Evolutionary conservation across 2,113 vertebrate species (phyloP).

Genomic region (Ammodytes marinus): DNA sequence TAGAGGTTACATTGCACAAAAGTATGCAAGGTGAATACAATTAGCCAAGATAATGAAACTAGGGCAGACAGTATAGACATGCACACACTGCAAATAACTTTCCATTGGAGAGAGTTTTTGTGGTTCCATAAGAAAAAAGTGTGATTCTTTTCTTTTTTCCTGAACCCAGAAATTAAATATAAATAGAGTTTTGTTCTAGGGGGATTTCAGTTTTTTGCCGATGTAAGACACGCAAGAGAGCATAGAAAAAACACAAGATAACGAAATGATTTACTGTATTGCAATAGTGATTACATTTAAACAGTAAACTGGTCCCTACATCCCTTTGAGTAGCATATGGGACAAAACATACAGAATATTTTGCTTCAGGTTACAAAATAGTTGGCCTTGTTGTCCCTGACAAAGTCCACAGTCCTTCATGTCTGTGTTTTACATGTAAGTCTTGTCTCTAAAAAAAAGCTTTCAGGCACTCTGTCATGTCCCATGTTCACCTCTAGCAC

Average conservation of each 20-base stretch:
- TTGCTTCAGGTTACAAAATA: background rate
- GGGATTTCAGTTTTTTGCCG: conserved; percentile 21
- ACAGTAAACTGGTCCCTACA: background rate
- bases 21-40: conserved; percentile 11
- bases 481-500: conserved; percentile 50
- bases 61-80: conserved; percentile 8
- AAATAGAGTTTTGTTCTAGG: conserved; percentile 25
- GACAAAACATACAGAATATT: background rate
- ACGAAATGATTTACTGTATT: conserved; percentile 1
- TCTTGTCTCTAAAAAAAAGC: conserved; percentile 34
- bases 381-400: background rate
- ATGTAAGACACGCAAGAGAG: conserved; percentile 22
- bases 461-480: conserved; percentile 51
- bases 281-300: background rate
- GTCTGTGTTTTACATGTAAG: conserved; percentile 13
- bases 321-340: background rate
- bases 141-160: conserved; percentile 2
- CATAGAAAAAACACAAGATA: background rate
- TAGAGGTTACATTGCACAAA: background rate
- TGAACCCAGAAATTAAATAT: conserved; percentile 38
- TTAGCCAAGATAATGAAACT: background rate
- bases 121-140: conserved; percentile 5
- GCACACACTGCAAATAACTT: conserved; percentile 13
- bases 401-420: background rate
- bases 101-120: conserved; percentile 6